phyloP scores from a whole-genome alignment of 37 sponge, comb jelly and placozoan genomes.

The Cladorhizidae sp. region DNA sequence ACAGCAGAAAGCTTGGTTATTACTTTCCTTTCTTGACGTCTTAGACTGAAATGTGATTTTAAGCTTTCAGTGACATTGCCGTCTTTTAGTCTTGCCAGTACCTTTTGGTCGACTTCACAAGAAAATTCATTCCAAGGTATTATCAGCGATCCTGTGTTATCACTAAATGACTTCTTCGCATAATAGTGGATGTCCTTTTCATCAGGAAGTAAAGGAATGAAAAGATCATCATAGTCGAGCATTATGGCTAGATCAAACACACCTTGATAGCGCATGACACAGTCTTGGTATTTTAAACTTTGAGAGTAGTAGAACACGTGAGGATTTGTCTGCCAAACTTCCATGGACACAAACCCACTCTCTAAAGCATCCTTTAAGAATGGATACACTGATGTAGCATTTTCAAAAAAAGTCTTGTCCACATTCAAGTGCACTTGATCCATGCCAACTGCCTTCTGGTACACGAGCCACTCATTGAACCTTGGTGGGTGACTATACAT shows the following conservation, averaged over 20 bases:
- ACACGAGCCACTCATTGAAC: conserved; percentile 1
- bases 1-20: too few species aligned
- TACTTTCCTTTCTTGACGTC: too few species aligned
- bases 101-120: neutral
- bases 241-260: neutral
- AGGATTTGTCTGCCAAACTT: too few species aligned
- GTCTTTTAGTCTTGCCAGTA: neutral
- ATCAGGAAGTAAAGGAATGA: neutral
- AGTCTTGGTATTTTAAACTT: too few species aligned
- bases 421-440: too few species aligned
- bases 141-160: neutral
- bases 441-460: conserved; percentile 4
- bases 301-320: neutral
- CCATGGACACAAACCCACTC: conserved; percentile 6
- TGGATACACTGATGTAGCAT: too few species aligned
- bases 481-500: neutral
- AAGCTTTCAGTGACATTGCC: neutral
- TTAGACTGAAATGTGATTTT: too few species aligned
- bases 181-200: conserved; percentile 13
- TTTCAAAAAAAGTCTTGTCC: neutral
- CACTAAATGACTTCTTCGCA: neutral
- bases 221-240: conserved; percentile 2
- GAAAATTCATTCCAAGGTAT: neutral
- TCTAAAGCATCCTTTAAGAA: neutral
- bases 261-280: too few species aligned